Evolutionary conservation across 2,113 vertebrate species (phyloP).

Genomic region (Panurus biarmicus): DNA sequence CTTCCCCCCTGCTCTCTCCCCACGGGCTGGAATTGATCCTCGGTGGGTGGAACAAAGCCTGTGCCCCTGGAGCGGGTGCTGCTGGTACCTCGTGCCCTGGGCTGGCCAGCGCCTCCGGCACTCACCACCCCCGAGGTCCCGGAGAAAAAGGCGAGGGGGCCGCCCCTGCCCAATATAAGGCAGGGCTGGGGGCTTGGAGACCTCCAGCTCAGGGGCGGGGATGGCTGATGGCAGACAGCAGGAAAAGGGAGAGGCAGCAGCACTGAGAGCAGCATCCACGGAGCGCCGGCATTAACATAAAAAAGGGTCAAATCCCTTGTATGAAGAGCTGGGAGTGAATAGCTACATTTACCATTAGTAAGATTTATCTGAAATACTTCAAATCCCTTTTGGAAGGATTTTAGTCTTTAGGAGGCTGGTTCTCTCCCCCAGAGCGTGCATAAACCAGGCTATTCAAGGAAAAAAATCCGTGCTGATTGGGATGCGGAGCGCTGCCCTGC

Average conservation of each 20-base stretch:
- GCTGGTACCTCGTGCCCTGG: not conserved
- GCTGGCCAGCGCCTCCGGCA: not conserved
- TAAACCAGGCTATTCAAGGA: not conserved
- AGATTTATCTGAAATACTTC: not conserved
- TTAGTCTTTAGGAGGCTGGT: not conserved
- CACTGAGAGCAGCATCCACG: not conserved
- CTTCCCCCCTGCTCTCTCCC: not conserved
- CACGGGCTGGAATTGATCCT: accelerated
- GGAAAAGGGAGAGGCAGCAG: not conserved
- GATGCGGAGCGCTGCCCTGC: not conserved
- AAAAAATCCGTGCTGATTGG: not conserved
- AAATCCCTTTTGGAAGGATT: constrained; percentile 34
- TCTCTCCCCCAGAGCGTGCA: not conserved
- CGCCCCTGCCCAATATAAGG: accelerated
- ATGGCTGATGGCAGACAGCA: accelerated
- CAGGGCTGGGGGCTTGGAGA: not conserved
- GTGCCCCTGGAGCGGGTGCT: not conserved
- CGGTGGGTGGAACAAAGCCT: not conserved
- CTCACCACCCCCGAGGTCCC: not conserved
- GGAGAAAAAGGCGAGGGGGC: not conserved
- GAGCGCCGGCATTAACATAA: not conserved
- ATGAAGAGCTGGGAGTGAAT: not conserved
- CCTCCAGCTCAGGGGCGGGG: not conserved
- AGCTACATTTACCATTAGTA: not conserved
- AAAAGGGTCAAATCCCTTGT: not conserved